A percentile compares a stretch with the other conserved stretches of the same genome.
These are phyloP conservation scores for Lapara coniferarum DNA, from an alignment of 2,888 invertebrate species.

Conservation along the genomic window DNA sequence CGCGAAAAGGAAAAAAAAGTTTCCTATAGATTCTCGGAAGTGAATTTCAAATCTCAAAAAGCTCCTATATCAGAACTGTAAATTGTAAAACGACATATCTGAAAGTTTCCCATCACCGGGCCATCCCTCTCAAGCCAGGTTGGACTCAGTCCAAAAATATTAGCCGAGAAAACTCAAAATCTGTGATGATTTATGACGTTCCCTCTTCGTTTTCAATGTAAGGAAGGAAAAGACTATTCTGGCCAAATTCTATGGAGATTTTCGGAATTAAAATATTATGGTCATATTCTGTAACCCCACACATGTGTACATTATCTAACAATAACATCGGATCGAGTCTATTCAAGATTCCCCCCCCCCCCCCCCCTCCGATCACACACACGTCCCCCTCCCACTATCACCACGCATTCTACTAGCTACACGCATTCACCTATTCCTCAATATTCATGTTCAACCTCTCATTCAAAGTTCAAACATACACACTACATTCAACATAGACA, in stretches of 20 bases:
- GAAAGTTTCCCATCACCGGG: background rate
- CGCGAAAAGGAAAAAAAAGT: background rate
- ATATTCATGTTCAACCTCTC: background rate
- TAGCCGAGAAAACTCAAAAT: slow-evolving; percentile 34
- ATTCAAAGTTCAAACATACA: background rate
- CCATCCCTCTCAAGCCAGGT: slow-evolving; percentile 27
- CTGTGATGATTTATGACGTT: slow-evolving; percentile 46
- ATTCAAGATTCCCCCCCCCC: too few relatives aligned
- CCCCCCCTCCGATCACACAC: too few relatives aligned
- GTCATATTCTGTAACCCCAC: too few relatives aligned
- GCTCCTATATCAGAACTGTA: background rate
- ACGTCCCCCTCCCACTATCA: too few relatives aligned
- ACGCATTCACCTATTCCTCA: background rate
- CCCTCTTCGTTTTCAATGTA: slow-evolving; percentile 42
- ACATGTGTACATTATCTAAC: slow-evolving; percentile 35
- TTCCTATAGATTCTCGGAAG: background rate
- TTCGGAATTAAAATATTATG: too few relatives aligned
- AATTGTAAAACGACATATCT: background rate
- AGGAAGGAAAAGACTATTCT: slow-evolving; percentile 42
- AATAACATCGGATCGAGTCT: background rate
- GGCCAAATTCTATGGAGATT: slow-evolving; percentile 1
- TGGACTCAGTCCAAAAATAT: slow-evolving; percentile 32
- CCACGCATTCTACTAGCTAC: background rate
- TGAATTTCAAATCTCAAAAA: background rate
- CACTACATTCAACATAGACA: background rate